Percentiles rank a stretch among this genome's conserved stretches.
Evolutionary conservation across 2,888 invertebrate species (phyloP).

Genomic region (Standfussiana lucernea): DNA sequence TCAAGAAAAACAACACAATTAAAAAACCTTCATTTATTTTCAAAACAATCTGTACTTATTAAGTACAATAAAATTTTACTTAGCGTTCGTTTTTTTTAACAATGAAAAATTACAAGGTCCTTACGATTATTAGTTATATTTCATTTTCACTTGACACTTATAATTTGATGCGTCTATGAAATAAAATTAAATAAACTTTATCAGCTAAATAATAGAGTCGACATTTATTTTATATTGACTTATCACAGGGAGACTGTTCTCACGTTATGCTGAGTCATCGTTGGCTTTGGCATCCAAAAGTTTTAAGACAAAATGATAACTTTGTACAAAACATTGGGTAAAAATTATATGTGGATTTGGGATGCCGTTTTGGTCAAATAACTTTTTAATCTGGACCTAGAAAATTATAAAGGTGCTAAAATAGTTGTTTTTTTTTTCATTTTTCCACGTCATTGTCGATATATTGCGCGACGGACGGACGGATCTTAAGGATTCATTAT

Average conservation of each 20-base stretch:
- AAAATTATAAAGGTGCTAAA: neutral
- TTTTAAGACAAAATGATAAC: slow-evolving; percentile 1
- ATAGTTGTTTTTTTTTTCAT: neutral
- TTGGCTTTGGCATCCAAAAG: slow-evolving; percentile 29
- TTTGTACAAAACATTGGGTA: slow-evolving; percentile 52
- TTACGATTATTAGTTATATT: slow-evolving; percentile 64
- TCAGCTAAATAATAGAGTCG: slow-evolving; percentile 51
- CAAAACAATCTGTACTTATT: slow-evolving; percentile 84
- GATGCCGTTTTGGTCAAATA: slow-evolving; percentile 37
- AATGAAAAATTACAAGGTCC: slow-evolving; percentile 81
- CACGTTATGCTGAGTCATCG: slow-evolving; percentile 40
- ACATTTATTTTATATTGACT: slow-evolving; percentile 58
- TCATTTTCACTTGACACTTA: slow-evolving; percentile 67
- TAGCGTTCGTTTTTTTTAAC: slow-evolving; percentile 80
- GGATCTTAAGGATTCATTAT: slow-evolving; percentile 33
- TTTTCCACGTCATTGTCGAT: slow-evolving; percentile 45
- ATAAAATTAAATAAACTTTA: slow-evolving; percentile 52
- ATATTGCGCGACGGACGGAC: slow-evolving; percentile 44
- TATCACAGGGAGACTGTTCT: slow-evolving; percentile 57
- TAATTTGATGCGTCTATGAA: slow-evolving; percentile 60
- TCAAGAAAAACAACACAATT: slow-evolving; percentile 51
- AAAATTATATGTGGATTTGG: slow-evolving; percentile 28
- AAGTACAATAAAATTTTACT: slow-evolving; percentile 85
- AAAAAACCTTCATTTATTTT: slow-evolving; percentile 82
- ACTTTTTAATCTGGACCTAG: neutral